These are phyloP conservation scores for Rattus norvegicus DNA, from an alignment of 2,113 vertebrate genomes.

Conservation along the genomic window GRCr8 NC_086024.1:81519001-81519500, in stretches of 20 bases:
- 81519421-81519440: neutral
- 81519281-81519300: constrained; percentile 3
- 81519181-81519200: neutral
- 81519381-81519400: no score
- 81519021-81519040: neutral
- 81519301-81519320: neutral
- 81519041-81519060: neutral
- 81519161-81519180: neutral
- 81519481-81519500: neutral
- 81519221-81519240: neutral
- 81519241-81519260: neutral
- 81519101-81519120: neutral
- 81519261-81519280: constrained; percentile 7
- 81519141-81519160: neutral
- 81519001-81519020: neutral
- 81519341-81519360: neutral
- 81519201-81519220: neutral
- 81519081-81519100: neutral
- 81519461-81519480: neutral
- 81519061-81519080: neutral
- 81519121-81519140: neutral
- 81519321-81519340: neutral
- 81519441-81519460: neutral
- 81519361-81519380: neutral
- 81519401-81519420: neutral